Evolutionary conservation across 2,888 invertebrate genomes (phyloP), one percentile per base, ranked within the genome.

Genomic region (Heteromurus nitidus): DNA sequence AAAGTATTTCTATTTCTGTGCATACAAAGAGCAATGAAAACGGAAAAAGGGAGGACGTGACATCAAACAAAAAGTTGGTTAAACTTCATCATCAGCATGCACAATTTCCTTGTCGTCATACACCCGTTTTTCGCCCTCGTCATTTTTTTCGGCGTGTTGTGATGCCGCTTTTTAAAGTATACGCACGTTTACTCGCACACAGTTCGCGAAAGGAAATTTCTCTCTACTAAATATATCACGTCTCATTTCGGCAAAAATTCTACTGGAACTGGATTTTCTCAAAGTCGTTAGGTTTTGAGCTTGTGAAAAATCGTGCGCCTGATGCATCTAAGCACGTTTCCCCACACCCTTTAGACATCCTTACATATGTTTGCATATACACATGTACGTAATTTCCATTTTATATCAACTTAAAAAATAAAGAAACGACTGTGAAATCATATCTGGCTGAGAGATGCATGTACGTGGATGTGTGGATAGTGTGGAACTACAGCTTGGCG

Each of bases 271-370:
- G 58, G 73, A 73, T 80, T 79, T 70, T 79, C 79, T 79, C 65
- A 72, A 53, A 79, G 79, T 79, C 79, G 79, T 79, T 79, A 79
- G 79, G 70, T 65, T 62, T 60, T 76, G 44, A 60, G 68, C 47
- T 76, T 72, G 79, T 72, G 80, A 80, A 72, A 80, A 80, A 80
- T 80, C 60, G 73, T 80, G 67, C 67, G 80, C 67, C 80, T 67
- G 42, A 65, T 80, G 80, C 60, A 67, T 73, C 72, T 55, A 67
- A 80, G 73, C 80, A 80, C 73, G 65, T 73, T 70, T 60, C 44
- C 55, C 22, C 22, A 31, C 36, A 20, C n/a, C 50, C 18, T 11
- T 13, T n/a, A 3, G n/a, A n/a, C n/a, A 50, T 18, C 3, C 50
- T 5, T 36, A 36, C 9, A 36, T 36, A 36, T 50, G 18, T 18